Evolutionary conservation across 2,888 invertebrate genomes (phyloP).

Genomic region (Heliconius ismenius): DNA sequence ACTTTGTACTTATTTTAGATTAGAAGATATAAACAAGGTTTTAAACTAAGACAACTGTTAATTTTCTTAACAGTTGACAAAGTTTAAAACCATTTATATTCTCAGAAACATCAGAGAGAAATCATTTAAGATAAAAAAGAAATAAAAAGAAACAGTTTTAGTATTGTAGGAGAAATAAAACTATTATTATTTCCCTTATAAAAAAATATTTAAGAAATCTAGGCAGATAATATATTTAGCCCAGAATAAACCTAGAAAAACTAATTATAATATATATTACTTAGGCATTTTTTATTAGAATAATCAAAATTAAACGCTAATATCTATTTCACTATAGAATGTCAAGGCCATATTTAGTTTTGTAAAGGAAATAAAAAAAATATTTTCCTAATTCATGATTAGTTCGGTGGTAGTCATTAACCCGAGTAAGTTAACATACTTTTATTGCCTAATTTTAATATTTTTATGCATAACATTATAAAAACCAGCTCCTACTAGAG

Average conservation of each 20-base stretch:
- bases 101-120: too few relatives aligned
- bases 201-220: neutral
- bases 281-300: neutral
- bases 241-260: neutral
- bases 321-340: neutral
- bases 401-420: neutral
- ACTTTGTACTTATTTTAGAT: neutral
- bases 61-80: too few relatives aligned
- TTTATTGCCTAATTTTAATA: neutral
- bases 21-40: neutral
- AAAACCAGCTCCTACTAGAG: neutral
- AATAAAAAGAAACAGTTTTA: too few relatives aligned
- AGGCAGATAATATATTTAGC: neutral
- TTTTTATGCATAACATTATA: neutral
- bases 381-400: neutral
- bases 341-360: conserved; percentile 10
- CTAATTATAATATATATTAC: neutral
- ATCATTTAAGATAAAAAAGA: too few relatives aligned
- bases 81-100: too few relatives aligned
- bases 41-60: too few relatives aligned
- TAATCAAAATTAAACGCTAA: neutral
- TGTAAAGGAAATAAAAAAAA: conserved; percentile 9
- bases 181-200: neutral
- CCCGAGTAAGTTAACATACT: neutral
- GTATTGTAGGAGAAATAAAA: too few relatives aligned